Conservation (phyloP, 2,113 vertebrate species). For the Leptosomus discolor region DNA sequence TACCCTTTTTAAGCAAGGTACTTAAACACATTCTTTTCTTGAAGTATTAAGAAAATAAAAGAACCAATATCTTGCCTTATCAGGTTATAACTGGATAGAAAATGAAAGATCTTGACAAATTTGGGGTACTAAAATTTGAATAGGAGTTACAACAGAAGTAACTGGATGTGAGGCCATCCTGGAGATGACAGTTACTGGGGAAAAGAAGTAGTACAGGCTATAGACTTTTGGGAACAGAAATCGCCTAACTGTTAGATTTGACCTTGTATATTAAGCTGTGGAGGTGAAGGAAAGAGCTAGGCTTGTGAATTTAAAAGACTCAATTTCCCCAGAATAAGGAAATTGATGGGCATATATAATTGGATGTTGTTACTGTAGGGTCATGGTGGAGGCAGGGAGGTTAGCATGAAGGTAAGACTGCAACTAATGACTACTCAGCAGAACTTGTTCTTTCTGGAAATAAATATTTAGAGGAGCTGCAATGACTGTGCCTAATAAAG, state of each 20-base stretch:
- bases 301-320: slow-evolving; percentile 37
- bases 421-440: slow-evolving; percentile 2
- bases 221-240: not conserved
- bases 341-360: slow-evolving; percentile 39
- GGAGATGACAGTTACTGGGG: not conserved
- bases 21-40: not conserved
- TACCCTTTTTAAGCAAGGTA: not conserved
- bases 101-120: not conserved
- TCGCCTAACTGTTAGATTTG: not conserved
- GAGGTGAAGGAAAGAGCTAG: slow-evolving; percentile 10
- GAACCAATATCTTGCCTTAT: not conserved
- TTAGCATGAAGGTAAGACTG: not conserved
- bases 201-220: not conserved
- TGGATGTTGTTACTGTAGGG: slow-evolving; percentile 13
- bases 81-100: not conserved
- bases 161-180: not conserved
- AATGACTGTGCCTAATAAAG: not conserved
- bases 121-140: not conserved
- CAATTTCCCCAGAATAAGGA: not conserved
- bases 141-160: not conserved
- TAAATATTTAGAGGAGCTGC: slow-evolving; percentile 16
- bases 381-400: not conserved
- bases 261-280: slow-evolving; percentile 11
- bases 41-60: not conserved
- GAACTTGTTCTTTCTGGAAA: not conserved